Evolutionary conservation across 2,888 invertebrate genomes (phyloP), one percentile per base, ranked within the genome.

Genomic region (Phalangium opilio): DNA sequence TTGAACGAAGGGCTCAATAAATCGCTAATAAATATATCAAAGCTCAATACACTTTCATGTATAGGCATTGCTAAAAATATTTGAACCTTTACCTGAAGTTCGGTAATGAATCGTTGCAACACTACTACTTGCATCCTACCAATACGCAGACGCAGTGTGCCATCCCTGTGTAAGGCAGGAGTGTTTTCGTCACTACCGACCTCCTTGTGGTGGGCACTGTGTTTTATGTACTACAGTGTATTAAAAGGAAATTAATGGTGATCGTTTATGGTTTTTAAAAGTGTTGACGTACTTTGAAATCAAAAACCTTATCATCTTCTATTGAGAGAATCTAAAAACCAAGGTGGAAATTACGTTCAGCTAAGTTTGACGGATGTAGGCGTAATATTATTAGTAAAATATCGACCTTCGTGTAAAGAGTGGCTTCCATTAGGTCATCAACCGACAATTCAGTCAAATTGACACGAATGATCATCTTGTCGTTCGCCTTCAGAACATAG

Each of bases 301-400:
- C 83, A 52, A 83, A 71, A 1, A 84, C 78, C 61, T 79, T 81
- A 61, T 84, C 83, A 59, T 83, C 83, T 54, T 84, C 83, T 0
- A 81, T 78, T 63, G 78, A 76, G 19, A 83, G 64, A 48, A 83
- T 70, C 81, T 81, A 61, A 44, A 52, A 44, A 44, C 15, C 42
- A 48, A 48, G n/a, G n/a, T n/a, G n/a, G n/a, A n/a, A n/a, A n/a
- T n/a, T n/a, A n/a, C n/a, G n/a, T n/a, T n/a, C n/a, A n/a, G n/a
- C n/a, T n/a, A n/a, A n/a, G n/a, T n/a, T n/a, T n/a, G n/a, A n/a
- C n/a, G n/a, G n/a, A n/a, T n/a, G n/a, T n/a, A n/a, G n/a, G n/a
- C n/a, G n/a, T n/a, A n/a, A n/a, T n/a, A n/a, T n/a, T n/a, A n/a
- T n/a, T n/a, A n/a, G n/a, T n/a, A n/a, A n/a, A n/a, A 27, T 36